These are phyloP conservation scores for Daktulosphaira vitifoliae DNA, from an alignment of 1,140 invertebrate species.

Conservation along the genomic window DNA sequence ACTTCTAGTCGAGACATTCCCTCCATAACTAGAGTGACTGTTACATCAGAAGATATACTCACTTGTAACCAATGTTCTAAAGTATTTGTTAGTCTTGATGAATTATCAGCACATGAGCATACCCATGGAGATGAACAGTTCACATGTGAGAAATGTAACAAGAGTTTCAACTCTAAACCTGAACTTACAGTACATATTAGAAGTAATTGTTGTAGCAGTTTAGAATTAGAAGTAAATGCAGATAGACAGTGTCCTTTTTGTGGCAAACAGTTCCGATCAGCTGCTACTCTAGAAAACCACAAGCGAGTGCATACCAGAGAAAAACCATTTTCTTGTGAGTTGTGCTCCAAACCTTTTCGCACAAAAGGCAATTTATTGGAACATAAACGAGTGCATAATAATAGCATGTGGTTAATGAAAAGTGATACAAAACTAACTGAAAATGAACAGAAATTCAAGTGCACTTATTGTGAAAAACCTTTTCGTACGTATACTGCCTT, in stretches of 20 bases:
- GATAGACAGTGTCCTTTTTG: conserved; percentile 40
- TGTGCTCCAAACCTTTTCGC: conserved; percentile 39
- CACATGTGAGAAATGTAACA: conserved; percentile 5
- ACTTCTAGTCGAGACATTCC: conserved; percentile 17
- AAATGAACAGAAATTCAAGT: conserved; percentile 75
- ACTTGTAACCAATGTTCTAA: conserved; percentile 11
- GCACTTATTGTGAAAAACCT: conserved; percentile 71
- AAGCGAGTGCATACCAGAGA: conserved; percentile 45
- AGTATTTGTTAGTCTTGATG: conserved; percentile 4
- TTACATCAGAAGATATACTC: conserved; percentile 12
- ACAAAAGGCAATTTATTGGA: conserved; percentile 37
- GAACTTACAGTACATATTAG: background rate
- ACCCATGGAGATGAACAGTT: background rate
- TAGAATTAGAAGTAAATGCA: no score
- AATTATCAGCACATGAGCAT: background rate
- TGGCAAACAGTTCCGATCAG: conserved; percentile 43
- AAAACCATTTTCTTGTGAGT: conserved; percentile 40
- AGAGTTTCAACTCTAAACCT: background rate
- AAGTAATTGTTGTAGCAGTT: background rate
- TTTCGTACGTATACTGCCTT: conserved; percentile 91
- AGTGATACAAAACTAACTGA: background rate
- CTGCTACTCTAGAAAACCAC: conserved; percentile 45
- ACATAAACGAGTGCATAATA: conserved; percentile 20
- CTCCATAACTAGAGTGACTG: conserved; percentile 14
- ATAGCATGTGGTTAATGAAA: conserved; percentile 1